Percentiles rank a stretch among this genome's conserved stretches.
Evolutionary conservation across 2,888 invertebrate species (phyloP).

Genomic region (Chelonus formosanus): DNA sequence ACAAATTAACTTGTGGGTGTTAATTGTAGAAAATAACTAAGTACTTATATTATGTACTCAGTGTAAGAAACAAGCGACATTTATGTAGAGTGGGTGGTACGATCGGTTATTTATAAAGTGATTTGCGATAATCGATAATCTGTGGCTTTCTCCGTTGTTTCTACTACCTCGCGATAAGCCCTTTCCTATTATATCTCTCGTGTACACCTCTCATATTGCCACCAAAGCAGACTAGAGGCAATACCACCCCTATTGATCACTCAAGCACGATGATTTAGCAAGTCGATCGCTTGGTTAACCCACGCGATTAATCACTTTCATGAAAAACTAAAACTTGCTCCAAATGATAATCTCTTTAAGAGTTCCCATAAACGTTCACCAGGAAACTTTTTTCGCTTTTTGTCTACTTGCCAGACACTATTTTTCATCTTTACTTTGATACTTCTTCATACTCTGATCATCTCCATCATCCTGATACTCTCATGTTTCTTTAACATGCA

Average conservation of each 20-base stretch:
- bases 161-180: constrained; percentile 30
- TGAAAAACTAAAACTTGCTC: neutral
- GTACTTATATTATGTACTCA: constrained; percentile 1
- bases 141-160: constrained; percentile 46
- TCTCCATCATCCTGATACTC: too few species aligned
- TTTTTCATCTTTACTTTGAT: too few species aligned
- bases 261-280: constrained; percentile 10
- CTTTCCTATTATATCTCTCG: constrained; percentile 8
- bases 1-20: too few species aligned
- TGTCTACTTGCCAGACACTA: too few species aligned
- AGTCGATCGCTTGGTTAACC: constrained; percentile 7
- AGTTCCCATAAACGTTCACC: neutral
- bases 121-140: constrained; percentile 63
- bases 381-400: too few species aligned
- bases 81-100: constrained; percentile 52
- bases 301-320: constrained; percentile 10
- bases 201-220: neutral
- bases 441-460: too few species aligned
- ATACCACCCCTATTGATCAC: constrained; percentile 5
- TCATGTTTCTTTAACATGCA: too few species aligned
- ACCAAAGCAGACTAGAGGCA: neutral
- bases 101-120: constrained; percentile 63
- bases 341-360: neutral
- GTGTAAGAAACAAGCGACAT: constrained; percentile 42
- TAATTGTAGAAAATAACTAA: too few species aligned